These are phyloP conservation scores for Drosophila ananassae DNA, from an alignment of 1,140 invertebrate genomes.

Conservation along the genomic window DNA sequence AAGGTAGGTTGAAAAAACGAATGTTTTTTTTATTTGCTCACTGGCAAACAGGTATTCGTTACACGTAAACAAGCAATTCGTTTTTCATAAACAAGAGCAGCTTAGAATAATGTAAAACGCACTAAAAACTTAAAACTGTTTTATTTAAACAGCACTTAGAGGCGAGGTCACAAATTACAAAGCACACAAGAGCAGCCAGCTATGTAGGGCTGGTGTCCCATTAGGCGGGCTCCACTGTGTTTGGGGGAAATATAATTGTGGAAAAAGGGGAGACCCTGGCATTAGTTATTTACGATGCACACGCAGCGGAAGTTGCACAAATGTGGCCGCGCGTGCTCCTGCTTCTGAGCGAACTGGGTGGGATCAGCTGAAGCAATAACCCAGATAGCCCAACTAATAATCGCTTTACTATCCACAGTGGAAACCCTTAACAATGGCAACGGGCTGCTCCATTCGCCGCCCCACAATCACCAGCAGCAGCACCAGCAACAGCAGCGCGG, in stretches of 20 bases:
- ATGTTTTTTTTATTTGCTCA: not conserved
- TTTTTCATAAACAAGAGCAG: not conserved
- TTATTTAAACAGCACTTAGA: conserved; percentile 1
- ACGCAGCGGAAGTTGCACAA: conserved; percentile 60
- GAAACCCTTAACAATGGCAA: conserved; percentile 88
- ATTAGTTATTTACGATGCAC: conserved; percentile 62
- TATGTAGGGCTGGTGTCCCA: not conserved
- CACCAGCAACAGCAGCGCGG: conserved; percentile 57
- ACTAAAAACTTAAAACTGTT: not conserved
- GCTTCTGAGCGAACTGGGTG: conserved; percentile 51
- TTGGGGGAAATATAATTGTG: conserved; percentile 27
- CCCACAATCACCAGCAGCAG: conserved; percentile 85
- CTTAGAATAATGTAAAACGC: not conserved
- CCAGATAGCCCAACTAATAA: conserved; percentile 18
- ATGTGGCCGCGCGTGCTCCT: conserved; percentile 57
- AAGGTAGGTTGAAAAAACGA: not conserved
- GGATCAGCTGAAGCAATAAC: conserved; percentile 7
- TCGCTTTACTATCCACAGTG: conserved; percentile 84
- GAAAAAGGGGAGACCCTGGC: conserved; percentile 55
- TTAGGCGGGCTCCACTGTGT: conserved; percentile 11
- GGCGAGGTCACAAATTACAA: not conserved
- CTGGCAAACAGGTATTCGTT: not conserved
- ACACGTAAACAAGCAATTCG: not conserved
- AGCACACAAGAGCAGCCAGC: not conserved
- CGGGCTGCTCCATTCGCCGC: conserved; percentile 87